These are phyloP conservation scores for Gephyroberyx darwinii DNA, from an alignment of 2,797 vertebrate genomes.

Conservation along the genomic window DNA sequence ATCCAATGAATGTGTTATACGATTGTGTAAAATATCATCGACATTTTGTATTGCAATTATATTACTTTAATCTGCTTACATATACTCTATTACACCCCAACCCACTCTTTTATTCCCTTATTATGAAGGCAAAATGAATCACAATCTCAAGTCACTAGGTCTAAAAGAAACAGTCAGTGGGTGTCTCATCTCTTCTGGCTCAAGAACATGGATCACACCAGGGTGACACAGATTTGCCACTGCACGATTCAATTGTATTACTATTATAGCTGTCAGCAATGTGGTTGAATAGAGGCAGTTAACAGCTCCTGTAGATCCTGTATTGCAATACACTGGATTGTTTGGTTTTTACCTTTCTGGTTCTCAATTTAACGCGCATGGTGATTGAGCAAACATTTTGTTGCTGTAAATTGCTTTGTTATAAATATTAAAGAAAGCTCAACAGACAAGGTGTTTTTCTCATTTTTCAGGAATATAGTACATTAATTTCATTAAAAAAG, in stretches of 20 bases:
- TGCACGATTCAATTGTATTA: neutral
- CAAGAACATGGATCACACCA: neutral
- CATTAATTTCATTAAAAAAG: too few species aligned
- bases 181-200: neutral
- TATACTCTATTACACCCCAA: too few species aligned
- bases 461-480: neutral
- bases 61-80: neutral
- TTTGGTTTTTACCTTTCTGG: neutral
- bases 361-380: conserved; percentile 34
- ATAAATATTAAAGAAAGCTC: neutral
- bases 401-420: conserved; percentile 47
- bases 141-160: neutral
- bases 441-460: neutral
- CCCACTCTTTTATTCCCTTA: too few species aligned
- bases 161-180: neutral
- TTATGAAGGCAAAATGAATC: neutral
- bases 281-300: neutral
- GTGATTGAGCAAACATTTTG: conserved; percentile 26
- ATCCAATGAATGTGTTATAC: too few species aligned
- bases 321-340: conserved; percentile 13
- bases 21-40: too few species aligned
- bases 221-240: neutral
- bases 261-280: neutral
- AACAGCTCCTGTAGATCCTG: neutral
- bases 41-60: neutral